phyloP scores from a whole-genome alignment of 2,888 invertebrate species.

The Lepidochitona cinerea region DNA sequence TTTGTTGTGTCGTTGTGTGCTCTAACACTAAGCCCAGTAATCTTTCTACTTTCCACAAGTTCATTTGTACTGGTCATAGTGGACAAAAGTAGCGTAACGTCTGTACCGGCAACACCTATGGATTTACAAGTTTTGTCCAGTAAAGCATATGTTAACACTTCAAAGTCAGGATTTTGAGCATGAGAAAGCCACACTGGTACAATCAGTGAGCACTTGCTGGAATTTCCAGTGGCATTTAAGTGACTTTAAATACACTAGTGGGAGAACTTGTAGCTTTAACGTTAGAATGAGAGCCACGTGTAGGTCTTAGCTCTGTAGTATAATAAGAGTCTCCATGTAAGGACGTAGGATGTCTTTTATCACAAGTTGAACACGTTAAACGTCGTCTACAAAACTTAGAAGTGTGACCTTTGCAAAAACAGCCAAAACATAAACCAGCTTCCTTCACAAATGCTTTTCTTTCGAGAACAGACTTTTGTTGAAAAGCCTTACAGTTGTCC shows the following conservation, averaged over 20 bases:
- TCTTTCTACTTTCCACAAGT: slow-evolving; percentile 17
- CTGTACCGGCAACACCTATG: slow-evolving; percentile 12
- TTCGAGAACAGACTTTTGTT: background rate
- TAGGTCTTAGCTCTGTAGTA: too few species aligned
- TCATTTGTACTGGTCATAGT: background rate
- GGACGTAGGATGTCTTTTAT: slow-evolving; percentile 18
- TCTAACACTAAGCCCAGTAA: slow-evolving; percentile 15
- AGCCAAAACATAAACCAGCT: slow-evolving; percentile 25
- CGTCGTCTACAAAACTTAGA: slow-evolving; percentile 18
- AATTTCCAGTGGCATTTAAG: background rate
- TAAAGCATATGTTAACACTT: slow-evolving; percentile 33
- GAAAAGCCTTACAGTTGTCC: background rate
- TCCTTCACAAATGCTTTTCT: background rate
- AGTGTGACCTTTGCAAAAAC: slow-evolving; percentile 20
- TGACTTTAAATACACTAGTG: background rate
- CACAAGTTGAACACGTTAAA: slow-evolving; percentile 17
- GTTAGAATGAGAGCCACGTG: too few species aligned
- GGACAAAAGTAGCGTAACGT: slow-evolving; percentile 23
- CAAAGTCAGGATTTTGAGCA: slow-evolving; percentile 17
- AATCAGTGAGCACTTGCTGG: slow-evolving; percentile 16
- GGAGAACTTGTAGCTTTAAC: background rate
- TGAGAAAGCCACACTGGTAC: slow-evolving; percentile 28
- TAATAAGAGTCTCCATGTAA: slow-evolving; percentile 11
- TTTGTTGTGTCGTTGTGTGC: slow-evolving; percentile 7
- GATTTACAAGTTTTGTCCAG: slow-evolving; percentile 14